phyloP scores from a whole-genome alignment of 2,113 vertebrate genomes.

The Cebus imitator region DNA sequence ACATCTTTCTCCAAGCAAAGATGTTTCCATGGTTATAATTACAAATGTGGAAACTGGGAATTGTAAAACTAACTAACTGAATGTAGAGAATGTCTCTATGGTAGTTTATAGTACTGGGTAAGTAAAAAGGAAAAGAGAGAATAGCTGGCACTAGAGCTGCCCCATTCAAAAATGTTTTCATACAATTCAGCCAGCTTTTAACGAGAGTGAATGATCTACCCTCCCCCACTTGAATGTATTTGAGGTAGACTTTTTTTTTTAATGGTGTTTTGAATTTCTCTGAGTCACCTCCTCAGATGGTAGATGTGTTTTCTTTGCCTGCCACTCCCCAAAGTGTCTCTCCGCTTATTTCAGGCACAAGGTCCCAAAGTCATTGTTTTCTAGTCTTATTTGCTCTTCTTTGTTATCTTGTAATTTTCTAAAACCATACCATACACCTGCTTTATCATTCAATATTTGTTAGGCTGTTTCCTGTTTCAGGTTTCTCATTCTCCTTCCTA shows the following conservation, averaged over 20 bases:
- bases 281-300: not conserved
- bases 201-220: not conserved
- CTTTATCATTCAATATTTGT: not conserved
- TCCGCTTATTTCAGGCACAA: not conserved
- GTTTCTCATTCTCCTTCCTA: not conserved
- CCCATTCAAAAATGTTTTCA: not conserved
- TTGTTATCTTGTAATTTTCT: not conserved
- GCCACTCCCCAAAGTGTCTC: not conserved
- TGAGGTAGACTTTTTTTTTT: not conserved
- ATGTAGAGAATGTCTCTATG: not conserved
- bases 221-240: not conserved
- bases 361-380: not conserved
- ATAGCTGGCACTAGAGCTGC: not conserved
- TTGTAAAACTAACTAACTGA: not conserved
- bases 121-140: conserved; percentile 9
- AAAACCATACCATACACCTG: not conserved
- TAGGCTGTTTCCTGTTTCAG: not conserved
- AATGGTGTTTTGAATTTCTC: not conserved
- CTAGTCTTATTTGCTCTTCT: not conserved
- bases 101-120: not conserved
- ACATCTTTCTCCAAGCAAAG: not conserved
- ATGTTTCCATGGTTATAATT: not conserved
- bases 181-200: not conserved
- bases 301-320: not conserved
- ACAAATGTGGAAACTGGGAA: not conserved